A percentile compares a stretch with the other conserved stretches of the same genome.
These are phyloP conservation scores for Lasioglossum morio DNA, from an alignment of 2,888 invertebrate species.

Conservation along the genomic window DNA sequence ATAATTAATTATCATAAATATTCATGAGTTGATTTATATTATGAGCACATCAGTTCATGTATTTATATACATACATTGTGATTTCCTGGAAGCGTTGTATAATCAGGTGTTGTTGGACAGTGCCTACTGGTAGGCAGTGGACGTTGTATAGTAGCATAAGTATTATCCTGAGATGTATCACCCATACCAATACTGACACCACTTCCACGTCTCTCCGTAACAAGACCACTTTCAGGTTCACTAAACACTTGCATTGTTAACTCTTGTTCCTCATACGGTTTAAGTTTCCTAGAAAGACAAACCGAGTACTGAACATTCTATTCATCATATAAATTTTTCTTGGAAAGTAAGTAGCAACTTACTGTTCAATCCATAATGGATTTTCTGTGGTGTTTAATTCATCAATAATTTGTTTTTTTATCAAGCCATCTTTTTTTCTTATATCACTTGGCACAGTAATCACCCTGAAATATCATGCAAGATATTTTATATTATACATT, in stretches of 20 bases:
- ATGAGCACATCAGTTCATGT: not conserved
- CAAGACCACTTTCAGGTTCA: conserved; percentile 89
- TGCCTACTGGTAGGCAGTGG: conserved; percentile 85
- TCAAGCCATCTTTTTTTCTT: conserved; percentile 93
- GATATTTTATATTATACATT: not conserved
- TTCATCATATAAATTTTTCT: not conserved
- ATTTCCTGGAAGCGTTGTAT: conserved; percentile 86
- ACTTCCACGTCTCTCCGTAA: conserved; percentile 85
- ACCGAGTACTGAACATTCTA: not conserved
- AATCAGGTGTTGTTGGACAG: conserved; percentile 83
- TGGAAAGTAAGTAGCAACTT: conserved; percentile 79
- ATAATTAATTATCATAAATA: not conserved
- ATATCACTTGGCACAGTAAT: conserved; percentile 93
- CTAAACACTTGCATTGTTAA: conserved; percentile 97
- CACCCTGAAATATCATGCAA: conserved; percentile 86
- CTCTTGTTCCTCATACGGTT: conserved; percentile 96
- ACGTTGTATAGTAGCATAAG: conserved; percentile 92
- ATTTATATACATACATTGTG: conserved; percentile 83
- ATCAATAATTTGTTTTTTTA: conserved; percentile 93
- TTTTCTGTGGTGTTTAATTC: conserved; percentile 96
- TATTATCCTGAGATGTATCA: conserved; percentile 87
- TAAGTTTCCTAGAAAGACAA: conserved; percentile 88
- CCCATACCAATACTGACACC: conserved; percentile 84
- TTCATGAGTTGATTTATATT: not conserved
- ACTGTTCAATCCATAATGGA: conserved; percentile 97